Evolutionary conservation across 2,888 invertebrate species (phyloP).

Genomic region (Sarcophaga caerulescens): DNA sequence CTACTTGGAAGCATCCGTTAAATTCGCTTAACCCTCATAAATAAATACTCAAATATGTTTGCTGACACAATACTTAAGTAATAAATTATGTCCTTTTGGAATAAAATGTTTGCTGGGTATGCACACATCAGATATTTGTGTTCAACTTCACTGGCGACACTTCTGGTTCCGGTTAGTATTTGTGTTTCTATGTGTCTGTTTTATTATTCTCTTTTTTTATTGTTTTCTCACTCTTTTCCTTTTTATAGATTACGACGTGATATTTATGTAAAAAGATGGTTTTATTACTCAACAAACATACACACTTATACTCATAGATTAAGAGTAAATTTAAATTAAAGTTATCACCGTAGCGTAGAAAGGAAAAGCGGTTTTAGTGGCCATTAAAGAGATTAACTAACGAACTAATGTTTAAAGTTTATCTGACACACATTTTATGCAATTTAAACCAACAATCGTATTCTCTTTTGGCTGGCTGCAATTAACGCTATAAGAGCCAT

Average conservation of each 20-base stretch:
- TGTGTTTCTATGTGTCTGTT: background rate
- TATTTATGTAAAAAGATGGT: constrained; percentile 46
- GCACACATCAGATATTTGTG: background rate
- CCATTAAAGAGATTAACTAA: constrained; percentile 45
- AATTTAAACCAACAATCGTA: constrained; percentile 9
- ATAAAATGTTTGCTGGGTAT: background rate
- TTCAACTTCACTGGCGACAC: constrained; percentile 33
- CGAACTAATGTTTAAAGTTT: constrained; percentile 46
- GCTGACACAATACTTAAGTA: too few relatives aligned
- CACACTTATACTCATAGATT: background rate
- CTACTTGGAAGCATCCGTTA: too few relatives aligned
- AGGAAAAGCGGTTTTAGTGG: background rate
- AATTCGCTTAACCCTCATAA: too few relatives aligned
- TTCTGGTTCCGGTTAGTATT: constrained; percentile 11
- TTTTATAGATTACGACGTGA: constrained; percentile 40
- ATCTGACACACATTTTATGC: constrained; percentile 21
- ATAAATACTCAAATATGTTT: too few relatives aligned
- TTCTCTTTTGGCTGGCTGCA: background rate
- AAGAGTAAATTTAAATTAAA: constrained; percentile 18
- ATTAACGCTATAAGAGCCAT: background rate
- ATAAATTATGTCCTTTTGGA: too few relatives aligned
- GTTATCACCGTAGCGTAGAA: constrained; percentile 20
- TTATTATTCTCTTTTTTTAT: background rate
- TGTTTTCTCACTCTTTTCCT: background rate
- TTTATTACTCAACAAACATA: background rate